Conservation (phyloP, 1,140 invertebrate genomes). For the Brachionus plicatilis region DNA sequence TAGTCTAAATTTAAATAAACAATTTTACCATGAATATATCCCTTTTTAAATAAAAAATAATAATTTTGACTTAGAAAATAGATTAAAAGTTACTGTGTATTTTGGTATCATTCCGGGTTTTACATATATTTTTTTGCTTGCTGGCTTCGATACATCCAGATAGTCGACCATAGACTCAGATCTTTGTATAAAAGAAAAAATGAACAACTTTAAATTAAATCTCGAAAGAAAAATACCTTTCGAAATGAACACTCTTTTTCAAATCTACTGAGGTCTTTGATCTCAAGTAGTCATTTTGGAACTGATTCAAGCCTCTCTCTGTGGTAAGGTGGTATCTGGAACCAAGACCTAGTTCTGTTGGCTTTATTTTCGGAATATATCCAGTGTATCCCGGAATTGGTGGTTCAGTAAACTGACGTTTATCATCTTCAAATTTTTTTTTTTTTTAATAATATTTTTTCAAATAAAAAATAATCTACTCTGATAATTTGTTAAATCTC, state of each 20-base stretch:
- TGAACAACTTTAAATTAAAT: neutral
- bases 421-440: constrained; percentile 43
- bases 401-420: constrained; percentile 46
- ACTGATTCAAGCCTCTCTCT: constrained; percentile 49
- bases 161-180: neutral
- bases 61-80: constrained; percentile 41
- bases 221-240: neutral
- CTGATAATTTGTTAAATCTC: neutral
- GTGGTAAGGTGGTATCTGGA: constrained; percentile 50
- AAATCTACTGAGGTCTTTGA: neutral
- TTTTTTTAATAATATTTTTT: no score
- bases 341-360: constrained; percentile 53
- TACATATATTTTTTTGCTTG: constrained; percentile 47
- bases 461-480: neutral
- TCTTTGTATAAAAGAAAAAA: neutral
- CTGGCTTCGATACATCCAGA: constrained; percentile 2
- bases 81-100: constrained; percentile 55
- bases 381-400: constrained; percentile 56
- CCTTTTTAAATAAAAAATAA: neutral
- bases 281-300: constrained; percentile 42
- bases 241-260: neutral
- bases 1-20: neutral
- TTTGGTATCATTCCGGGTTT: constrained; percentile 55
- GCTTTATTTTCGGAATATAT: constrained; percentile 52
- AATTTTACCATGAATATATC: constrained; percentile 22